Conservation (phyloP, 2,113 vertebrate genomes). For the Synodontis membranacea region DNA sequence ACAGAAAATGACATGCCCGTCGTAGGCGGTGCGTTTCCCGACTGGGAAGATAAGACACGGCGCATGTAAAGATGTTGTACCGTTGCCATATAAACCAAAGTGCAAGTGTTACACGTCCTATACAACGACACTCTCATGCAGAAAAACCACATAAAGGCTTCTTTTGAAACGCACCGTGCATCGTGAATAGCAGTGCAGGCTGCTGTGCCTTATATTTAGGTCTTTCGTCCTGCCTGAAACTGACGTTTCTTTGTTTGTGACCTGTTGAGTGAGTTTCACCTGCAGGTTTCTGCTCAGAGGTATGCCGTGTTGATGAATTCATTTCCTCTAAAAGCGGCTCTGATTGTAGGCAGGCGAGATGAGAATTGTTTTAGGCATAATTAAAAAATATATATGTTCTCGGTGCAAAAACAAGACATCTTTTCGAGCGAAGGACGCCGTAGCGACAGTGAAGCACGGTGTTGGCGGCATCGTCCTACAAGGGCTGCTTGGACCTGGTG, state of each 20-base stretch:
- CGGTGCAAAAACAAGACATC: background rate
- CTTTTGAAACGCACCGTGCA: background rate
- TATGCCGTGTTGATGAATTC: background rate
- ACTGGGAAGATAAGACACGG: background rate
- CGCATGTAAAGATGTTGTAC: background rate
- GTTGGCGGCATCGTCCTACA: background rate
- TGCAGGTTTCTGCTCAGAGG: background rate
- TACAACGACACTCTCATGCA: background rate
- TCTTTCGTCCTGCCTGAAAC: conserved; percentile 1
- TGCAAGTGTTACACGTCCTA: background rate
- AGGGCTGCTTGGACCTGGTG: background rate
- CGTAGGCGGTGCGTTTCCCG: background rate
- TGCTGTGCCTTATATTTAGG: conserved; percentile 25
- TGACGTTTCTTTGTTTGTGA: background rate
- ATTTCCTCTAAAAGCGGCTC: background rate
- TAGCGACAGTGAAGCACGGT: background rate
- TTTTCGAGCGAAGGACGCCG: background rate
- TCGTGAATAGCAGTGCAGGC: background rate
- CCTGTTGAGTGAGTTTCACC: conserved; percentile 7
- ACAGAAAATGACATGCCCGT: conserved; percentile 5
- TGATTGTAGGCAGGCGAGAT: background rate
- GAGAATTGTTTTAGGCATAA: background rate
- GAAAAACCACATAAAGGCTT: conserved; percentile 16
- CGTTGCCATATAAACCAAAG: background rate
- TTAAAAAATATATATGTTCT: background rate